Base-by-base conservation (phyloP, 2,113 vertebrate genomes). In the Sminthopsis crassicaudata region DNA sequence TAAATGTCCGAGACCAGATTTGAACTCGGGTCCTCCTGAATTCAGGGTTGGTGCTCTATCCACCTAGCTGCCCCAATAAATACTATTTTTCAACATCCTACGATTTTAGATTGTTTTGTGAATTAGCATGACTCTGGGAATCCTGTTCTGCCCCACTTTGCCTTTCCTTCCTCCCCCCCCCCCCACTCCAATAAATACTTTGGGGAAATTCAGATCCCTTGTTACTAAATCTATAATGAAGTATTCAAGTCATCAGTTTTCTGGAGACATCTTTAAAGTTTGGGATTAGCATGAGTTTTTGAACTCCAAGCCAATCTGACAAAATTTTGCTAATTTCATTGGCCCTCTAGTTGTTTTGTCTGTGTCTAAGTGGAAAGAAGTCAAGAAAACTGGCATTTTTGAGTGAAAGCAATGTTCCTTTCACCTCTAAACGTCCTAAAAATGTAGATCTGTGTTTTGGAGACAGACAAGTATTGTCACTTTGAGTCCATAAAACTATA, bases 41-140 rank as follows among this genome's bases (percentile, higher is more conserved):
- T n/a, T n/a, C n/a, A n/a, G n/a, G n/a, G n/a, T n/a, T n/a, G n/a
- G n/a, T n/a, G n/a, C n/a, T n/a, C n/a, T n/a, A n/a, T n/a, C n/a
- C n/a, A n/a, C n/a, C n/a, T n/a, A n/a, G n/a, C n/a, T n/a, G n/a
- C n/a, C n/a, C n/a, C n/a, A n/a, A n/a, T n/a, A 84, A 46, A 46
- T 25, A n/a, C 51, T 93, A 46, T 90, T 89, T 23, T 3, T 36
- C 67, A 25, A 54, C 53, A 94, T 94, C 90, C 94, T 46, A 57
- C 51, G 92, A 84, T 55, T 93, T 88, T 48, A 36, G 76, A 36
- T 50, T 23, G n/a, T 91, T 92, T 93, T 57, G 51, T 93, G 57
- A 95, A 55, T 54, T 91, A 50, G 46, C 48, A 30, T 53, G 51
- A n/a, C 51, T 42, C 52, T 53, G 88, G 90, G 84, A 95, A 23